Conservation (phyloP, 2,797 vertebrate genomes). For the Bucorvus abyssinicus region DNA sequence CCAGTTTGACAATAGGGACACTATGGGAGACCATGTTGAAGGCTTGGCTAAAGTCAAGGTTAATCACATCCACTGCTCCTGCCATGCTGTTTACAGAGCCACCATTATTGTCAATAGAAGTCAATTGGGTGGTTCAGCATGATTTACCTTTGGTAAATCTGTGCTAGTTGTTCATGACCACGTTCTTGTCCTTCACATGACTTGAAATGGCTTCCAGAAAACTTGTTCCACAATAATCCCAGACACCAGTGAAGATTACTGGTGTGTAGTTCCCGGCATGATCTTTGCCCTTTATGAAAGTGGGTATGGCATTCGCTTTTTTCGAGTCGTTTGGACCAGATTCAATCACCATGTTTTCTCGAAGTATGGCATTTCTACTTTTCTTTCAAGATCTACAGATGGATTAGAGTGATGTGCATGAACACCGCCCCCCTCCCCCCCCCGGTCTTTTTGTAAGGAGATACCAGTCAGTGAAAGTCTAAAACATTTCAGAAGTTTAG, state of each 20-base stretch:
- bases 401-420: neutral
- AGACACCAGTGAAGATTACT: no score
- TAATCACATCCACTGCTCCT: neutral
- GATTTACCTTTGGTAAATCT: neutral
- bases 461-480: neutral
- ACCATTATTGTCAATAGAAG: neutral
- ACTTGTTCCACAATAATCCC: neutral
- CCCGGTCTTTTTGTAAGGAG: neutral
- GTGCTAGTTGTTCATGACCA: neutral
- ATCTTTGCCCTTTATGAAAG: neutral
- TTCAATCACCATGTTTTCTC: neutral
- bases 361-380: neutral
- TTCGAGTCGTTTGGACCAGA: neutral
- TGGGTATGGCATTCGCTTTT: neutral
- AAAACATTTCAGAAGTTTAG: neutral
- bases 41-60: neutral
- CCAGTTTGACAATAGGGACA: neutral
- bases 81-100: neutral
- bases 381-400: neutral
- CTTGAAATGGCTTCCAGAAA: neutral
- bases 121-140: neutral
- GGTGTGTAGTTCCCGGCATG: neutral
- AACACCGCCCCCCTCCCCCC: neutral
- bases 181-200: neutral
- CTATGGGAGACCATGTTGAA: neutral